These are phyloP conservation scores for Oryzias dopingdopingensis DNA, from an alignment of 2,797 vertebrate genomes.

Conservation along the genomic window DNA sequence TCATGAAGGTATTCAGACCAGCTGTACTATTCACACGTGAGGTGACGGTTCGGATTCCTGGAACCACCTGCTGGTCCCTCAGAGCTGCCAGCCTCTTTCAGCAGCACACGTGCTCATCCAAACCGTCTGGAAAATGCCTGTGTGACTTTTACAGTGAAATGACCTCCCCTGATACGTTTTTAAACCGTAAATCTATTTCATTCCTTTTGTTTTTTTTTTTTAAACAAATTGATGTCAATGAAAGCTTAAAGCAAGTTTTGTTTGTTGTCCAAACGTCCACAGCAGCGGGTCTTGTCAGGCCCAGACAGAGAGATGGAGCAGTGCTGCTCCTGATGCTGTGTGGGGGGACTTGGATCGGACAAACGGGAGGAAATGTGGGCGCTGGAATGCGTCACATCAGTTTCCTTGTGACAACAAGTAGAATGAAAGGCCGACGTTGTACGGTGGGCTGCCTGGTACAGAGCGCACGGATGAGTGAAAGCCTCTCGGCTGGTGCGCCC, in stretches of 20 bases:
- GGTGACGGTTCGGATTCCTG: too few relatives aligned
- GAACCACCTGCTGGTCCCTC: too few relatives aligned
- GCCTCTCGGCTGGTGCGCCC: constrained; percentile 15
- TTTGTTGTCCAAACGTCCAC: not conserved
- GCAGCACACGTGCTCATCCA: too few relatives aligned
- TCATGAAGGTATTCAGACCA: not conserved
- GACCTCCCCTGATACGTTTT: too few relatives aligned
- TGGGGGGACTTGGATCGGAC: constrained; percentile 33
- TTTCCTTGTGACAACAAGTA: constrained; percentile 34
- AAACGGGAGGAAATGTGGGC: constrained; percentile 32
- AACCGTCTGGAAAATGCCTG: too few relatives aligned
- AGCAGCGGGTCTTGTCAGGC: constrained; percentile 12
- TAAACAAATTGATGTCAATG: too few relatives aligned
- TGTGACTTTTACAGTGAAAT: too few relatives aligned
- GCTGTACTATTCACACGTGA: too few relatives aligned
- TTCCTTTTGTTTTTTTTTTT: too few relatives aligned
- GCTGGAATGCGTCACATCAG: constrained; percentile 54
- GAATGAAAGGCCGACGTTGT: constrained; percentile 56
- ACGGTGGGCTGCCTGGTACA: constrained; percentile 15
- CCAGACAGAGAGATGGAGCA: constrained; percentile 19
- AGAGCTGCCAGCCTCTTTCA: too few relatives aligned
- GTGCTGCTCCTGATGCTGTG: constrained; percentile 13
- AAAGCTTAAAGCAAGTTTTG: not conserved
- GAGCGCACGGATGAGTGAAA: too few relatives aligned
- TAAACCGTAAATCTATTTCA: too few relatives aligned